Evolutionary conservation across 2,797 vertebrate genomes (phyloP).

Genomic region (Myotis planiceps): DNA sequence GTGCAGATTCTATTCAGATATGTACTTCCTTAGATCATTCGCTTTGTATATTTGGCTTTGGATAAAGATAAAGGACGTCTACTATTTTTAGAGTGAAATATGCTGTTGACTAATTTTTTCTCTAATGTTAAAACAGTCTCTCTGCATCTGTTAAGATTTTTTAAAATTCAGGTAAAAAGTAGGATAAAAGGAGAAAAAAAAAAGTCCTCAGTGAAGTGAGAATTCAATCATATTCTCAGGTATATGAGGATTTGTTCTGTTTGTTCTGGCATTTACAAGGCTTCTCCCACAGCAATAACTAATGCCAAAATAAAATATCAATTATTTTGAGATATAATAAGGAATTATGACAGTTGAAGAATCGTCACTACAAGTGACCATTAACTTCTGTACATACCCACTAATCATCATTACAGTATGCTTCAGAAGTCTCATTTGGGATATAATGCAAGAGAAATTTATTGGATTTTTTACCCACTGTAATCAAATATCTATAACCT

Average conservation of each 20-base stretch:
- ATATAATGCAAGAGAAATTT: background rate
- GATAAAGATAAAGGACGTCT: conserved; percentile 35
- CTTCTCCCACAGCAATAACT: background rate
- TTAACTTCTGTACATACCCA: background rate
- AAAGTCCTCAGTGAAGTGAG: background rate
- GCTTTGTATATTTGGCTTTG: background rate
- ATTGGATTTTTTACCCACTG: conserved; percentile 33
- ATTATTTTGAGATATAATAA: background rate
- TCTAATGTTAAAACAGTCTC: background rate
- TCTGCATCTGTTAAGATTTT: background rate
- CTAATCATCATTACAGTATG: background rate
- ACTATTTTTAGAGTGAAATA: conserved; percentile 21
- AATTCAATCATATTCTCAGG: background rate
- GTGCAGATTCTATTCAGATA: background rate
- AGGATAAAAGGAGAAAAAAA: background rate
- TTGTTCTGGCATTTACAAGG: background rate
- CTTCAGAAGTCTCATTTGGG: background rate
- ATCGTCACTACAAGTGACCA: background rate
- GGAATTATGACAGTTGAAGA: background rate
- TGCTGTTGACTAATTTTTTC: background rate
- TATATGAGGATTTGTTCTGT: background rate
- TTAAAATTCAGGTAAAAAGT: conserved; percentile 16
- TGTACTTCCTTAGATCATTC: background rate
- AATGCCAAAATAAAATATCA: background rate
- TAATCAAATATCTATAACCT: background rate